These are phyloP conservation scores for Allochrocebus solatus DNA, from an alignment of 2,797 vertebrate species.

Conservation along the genomic window DNA sequence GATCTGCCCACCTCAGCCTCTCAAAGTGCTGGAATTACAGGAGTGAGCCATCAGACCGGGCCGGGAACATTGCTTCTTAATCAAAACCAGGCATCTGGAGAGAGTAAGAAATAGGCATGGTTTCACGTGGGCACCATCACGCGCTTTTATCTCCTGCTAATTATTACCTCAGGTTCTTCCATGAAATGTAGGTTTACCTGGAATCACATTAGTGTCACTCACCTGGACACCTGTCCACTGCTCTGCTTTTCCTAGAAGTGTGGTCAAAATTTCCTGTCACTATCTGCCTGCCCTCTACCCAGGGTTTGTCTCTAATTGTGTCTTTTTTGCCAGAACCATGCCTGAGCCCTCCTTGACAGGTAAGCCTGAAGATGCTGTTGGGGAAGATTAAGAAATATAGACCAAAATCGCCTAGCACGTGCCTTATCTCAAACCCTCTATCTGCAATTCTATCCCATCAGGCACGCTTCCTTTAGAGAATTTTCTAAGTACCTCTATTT, in stretches of 20 bases:
- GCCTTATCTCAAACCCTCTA: neutral
- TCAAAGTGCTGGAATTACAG: too few species aligned
- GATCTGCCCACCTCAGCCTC: too few species aligned
- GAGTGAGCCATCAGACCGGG: too few species aligned
- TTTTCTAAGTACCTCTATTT: constrained; percentile 13
- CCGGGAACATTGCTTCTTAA: neutral
- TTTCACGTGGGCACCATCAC: neutral
- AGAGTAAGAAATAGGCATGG: neutral
- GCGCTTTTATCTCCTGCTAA: neutral
- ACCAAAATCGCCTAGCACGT: rapidly evolving
- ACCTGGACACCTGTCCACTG: rapidly evolving
- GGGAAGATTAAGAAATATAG: neutral
- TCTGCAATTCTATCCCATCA: neutral
- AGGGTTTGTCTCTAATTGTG: neutral
- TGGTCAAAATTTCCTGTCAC: neutral
- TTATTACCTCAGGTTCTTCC: neutral
- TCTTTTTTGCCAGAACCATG: neutral
- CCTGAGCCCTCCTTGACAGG: neutral
- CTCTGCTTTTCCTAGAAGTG: neutral
- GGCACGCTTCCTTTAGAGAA: neutral
- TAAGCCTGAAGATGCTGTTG: too few species aligned
- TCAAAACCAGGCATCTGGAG: neutral
- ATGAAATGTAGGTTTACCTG: neutral
- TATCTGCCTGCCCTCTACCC: neutral
- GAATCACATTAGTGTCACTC: neutral